Conservation (phyloP, 2,113 vertebrate species). For the Gavia stellata region DNA sequence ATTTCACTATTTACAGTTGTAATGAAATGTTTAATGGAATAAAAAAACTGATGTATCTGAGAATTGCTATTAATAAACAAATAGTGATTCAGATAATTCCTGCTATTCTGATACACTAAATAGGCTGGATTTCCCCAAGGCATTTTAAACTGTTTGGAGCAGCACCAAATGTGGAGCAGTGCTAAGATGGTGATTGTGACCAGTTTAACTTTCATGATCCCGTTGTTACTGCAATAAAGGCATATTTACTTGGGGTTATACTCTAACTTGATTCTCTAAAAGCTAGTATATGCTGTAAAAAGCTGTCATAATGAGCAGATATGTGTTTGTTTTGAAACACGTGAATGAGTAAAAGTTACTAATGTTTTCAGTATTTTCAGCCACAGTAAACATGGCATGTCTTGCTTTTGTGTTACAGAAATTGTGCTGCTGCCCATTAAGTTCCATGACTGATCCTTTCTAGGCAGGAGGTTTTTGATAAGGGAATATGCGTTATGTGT, state of each 20-base stretch:
- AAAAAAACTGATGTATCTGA: neutral
- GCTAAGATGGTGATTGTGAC: neutral
- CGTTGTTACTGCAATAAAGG: neutral
- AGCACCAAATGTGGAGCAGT: neutral
- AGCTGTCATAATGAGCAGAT: neutral
- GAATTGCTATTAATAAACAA: neutral
- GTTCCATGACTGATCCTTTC: neutral
- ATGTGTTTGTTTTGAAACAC: neutral
- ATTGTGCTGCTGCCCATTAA: neutral
- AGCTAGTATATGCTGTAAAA: neutral
- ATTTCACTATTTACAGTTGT: neutral
- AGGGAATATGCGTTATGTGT: neutral
- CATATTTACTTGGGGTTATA: neutral
- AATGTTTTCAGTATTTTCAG: neutral
- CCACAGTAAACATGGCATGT: neutral
- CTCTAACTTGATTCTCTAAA: neutral
- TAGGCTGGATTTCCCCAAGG: neutral
- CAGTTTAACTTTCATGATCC: neutral
- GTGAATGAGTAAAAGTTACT: neutral
- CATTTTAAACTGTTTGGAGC: conserved; percentile 1
- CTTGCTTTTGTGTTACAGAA: neutral
- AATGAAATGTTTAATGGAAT: conserved; percentile 14
- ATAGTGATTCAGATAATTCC: neutral
- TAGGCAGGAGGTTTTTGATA: neutral
- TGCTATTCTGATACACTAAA: neutral